Base-by-base conservation (phyloP, 2,113 vertebrate species). In the Typhlomys cinereus region DNA sequence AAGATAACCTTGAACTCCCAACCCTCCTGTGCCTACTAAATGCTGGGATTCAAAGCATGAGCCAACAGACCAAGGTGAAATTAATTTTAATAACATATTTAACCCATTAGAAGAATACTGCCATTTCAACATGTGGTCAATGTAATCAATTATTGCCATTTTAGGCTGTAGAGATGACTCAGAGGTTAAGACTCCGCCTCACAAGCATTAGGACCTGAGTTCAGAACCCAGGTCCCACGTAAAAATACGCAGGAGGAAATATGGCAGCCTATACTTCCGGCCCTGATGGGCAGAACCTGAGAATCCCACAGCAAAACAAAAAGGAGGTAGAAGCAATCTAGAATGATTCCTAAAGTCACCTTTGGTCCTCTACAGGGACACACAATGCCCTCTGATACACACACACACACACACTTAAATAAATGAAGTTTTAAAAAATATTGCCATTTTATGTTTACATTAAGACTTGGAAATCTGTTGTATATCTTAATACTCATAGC, bases 101-200 rank as follows among this genome's bases (percentile, higher is more conserved):
- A 74, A 76, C 1, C 31, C 29, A 61, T 18, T 27, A n/a, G 14
- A 59, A 92, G 82, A 90, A 64, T 8, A 18, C 9, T 62, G 50
- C 66, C 73, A 85, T 69, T 89, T 87, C 39, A 91, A 82, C 41
- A 70, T 39, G 74, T 44, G 75, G 57, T n/a, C 52, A 74, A 76
- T 36, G 62, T 48, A 62, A 80, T n/a, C 82, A 41, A 62, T 44
- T 64, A 57, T 80, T 50, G 50, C 21, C 18, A 34, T 81, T 81
- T 64, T 14, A 54, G 41, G 59, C 11, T 64, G 79, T 27, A 64
- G 41, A 74, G 44, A 31, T 48, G 70, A 14, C 70, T 48, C 70
- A 73, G 44, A 25, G 46, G 70, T 48, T 7, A 73, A 73, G 41
- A 73, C 41, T 34, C 52, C 9, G 62, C n/a, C 18, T 64, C 46